Base-by-base conservation (phyloP, 1,140 invertebrate species). In the Ephestia elutella region DNA sequence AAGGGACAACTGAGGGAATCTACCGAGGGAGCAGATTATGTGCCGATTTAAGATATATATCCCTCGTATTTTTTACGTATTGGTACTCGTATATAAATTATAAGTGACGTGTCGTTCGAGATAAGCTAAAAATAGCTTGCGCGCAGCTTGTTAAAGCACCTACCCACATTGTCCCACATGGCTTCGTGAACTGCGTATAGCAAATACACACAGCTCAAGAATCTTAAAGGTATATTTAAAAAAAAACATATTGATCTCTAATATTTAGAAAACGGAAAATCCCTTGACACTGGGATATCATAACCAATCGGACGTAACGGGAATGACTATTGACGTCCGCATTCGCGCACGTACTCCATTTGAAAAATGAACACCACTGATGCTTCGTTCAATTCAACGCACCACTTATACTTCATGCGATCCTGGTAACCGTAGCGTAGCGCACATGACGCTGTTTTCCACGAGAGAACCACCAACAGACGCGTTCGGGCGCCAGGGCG, bases 401-500 rank as follows among this genome's bases (percentile, higher is more conserved):
- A 62, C 60, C 71, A 71, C 70, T 56, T 44, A 48, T 58, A 57
- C 60, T 61, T 71, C 70, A 74, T 71, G 63, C 49, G 63, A 59
- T 69, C 67, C 64, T 70, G 66, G 62, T 69, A 68, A 35, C 65
- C 57, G 50, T 54, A 54, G 60, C 57, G 50, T 54, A 54, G 60
- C 67, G 72, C 70, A 69, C 73, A 71, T 75, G 67, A 61, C 68
- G 73, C 59, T 56, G 54, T 56, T 38, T 19, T 38, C 15, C 58
- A 51, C 55, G 59, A 32, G 32, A 54, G 19, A 13, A 10, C 19
- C 67, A 64, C 66, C 63, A 44, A 21, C 38, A 59, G 59, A 56
- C 57, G 76, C 80, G 80, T 75, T 67, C 73, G 54, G 63, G 66
- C 78, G 70, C 72, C 69, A 67, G 74, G 75, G 78, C 75, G 80